phyloP scores from a whole-genome alignment of 2,888 invertebrate species.

The Andricus curvator region DNA sequence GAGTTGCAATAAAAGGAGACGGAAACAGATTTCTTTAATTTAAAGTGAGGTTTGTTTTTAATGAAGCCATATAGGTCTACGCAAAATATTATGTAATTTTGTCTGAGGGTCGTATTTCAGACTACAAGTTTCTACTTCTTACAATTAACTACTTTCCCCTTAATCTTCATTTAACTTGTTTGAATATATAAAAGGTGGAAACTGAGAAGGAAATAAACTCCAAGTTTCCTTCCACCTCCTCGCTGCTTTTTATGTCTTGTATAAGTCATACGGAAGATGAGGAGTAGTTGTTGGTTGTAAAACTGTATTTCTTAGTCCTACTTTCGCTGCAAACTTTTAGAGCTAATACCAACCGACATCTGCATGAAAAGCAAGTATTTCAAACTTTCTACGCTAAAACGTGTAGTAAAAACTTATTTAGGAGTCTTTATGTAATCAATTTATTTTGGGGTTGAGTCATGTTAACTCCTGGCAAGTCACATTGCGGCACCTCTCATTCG shows the following conservation, averaged over 20 bases:
- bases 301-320: not conserved
- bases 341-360: not conserved
- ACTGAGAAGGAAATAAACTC: not conserved
- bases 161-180: not conserved
- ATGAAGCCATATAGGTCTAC: not conserved
- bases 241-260: constrained; percentile 4
- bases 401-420: too few relatives aligned
- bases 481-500: too few relatives aligned
- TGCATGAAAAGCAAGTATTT: too few relatives aligned
- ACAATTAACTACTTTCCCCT: not conserved
- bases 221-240: not conserved
- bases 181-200: not conserved
- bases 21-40: not conserved
- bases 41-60: not conserved
- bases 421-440: too few relatives aligned
- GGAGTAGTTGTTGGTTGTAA: not conserved
- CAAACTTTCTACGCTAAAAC: too few relatives aligned
- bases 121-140: not conserved
- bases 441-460: too few relatives aligned
- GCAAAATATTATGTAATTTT: not conserved
- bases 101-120: not conserved
- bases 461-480: too few relatives aligned
- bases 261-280: not conserved
- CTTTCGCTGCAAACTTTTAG: not conserved
- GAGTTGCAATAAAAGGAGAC: not conserved